Evolutionary conservation across 2,888 invertebrate species (phyloP).

Genomic region (Melolontha melolontha): DNA sequence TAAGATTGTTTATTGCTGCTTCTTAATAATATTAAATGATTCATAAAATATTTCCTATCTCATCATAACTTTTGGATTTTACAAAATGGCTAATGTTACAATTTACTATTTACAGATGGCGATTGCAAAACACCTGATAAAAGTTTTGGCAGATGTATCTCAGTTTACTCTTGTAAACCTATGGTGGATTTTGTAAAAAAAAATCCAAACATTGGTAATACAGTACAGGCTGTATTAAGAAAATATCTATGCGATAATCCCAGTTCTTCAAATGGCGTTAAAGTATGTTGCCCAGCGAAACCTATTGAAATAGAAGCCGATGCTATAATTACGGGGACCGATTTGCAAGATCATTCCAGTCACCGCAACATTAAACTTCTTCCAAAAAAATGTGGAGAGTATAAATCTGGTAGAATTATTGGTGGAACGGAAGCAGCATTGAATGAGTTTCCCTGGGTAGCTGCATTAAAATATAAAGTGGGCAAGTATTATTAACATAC

Average conservation of each 20-base stretch:
- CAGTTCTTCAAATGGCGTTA: conserved; percentile 4
- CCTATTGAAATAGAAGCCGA: background rate
- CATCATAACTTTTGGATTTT: too few species aligned
- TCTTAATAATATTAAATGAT: too few species aligned
- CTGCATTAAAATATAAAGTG: conserved; percentile 8
- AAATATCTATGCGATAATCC: conserved; percentile 4
- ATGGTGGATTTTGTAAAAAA: conserved; percentile 21
- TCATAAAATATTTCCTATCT: too few species aligned
- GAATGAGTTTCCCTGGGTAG: conserved; percentile 30
- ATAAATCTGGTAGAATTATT: background rate
- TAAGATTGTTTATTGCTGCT: too few species aligned
- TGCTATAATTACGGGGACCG: too few species aligned
- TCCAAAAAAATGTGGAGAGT: background rate
- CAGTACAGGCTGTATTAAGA: background rate
- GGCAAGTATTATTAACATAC: too few species aligned
- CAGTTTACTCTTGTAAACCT: conserved; percentile 19
- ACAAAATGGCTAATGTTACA: too few species aligned
- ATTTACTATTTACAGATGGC: conserved; percentile 23
- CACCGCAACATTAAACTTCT: background rate
- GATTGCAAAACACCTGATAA: conserved; percentile 32
- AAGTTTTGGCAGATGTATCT: conserved; percentile 19
- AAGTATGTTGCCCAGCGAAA: conserved; percentile 9
- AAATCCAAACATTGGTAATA: background rate
- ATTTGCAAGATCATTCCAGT: conserved; percentile 24
- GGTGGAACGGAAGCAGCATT: background rate